phyloP scores from a whole-genome alignment of 1,140 invertebrate species.

The Hylaeus volcanicus region DNA sequence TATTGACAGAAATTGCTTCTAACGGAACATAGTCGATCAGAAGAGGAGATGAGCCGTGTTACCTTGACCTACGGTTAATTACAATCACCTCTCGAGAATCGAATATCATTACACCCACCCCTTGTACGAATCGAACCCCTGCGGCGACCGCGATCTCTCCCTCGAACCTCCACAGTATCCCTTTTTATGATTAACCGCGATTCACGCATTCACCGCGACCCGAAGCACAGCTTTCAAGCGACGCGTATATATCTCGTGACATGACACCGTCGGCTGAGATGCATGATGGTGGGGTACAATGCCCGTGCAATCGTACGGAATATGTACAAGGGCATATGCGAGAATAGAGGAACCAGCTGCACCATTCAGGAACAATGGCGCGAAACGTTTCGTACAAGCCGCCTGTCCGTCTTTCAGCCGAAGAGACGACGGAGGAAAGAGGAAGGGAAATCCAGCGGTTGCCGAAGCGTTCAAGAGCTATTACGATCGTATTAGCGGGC shows the following conservation, averaged over 20 bases:
- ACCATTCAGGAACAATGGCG: constrained; percentile 57
- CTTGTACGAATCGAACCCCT: not conserved
- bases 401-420: constrained; percentile 50
- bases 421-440: constrained; percentile 7
- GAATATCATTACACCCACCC: not conserved
- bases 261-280: constrained; percentile 37
- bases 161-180: not conserved
- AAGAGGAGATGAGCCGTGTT: not conserved
- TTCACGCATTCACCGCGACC: not conserved
- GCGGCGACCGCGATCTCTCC: not conserved
- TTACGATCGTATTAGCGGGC: not conserved
- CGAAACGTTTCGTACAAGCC: constrained; percentile 57
- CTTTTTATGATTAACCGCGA: constrained; percentile 5
- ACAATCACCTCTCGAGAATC: not conserved
- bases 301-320: constrained; percentile 53
- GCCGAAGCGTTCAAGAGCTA: constrained; percentile 31
- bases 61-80: not conserved
- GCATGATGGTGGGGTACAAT: constrained; percentile 34
- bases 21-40: not conserved
- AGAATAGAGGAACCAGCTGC: constrained; percentile 59
- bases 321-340: constrained; percentile 43
- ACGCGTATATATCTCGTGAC: constrained; percentile 16
- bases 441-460: not conserved
- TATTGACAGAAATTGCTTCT: too few relatives aligned
- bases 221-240: not conserved